Evolutionary conservation across 2,113 vertebrate genomes (phyloP).

Genomic region (Pitta sordida): DNA sequence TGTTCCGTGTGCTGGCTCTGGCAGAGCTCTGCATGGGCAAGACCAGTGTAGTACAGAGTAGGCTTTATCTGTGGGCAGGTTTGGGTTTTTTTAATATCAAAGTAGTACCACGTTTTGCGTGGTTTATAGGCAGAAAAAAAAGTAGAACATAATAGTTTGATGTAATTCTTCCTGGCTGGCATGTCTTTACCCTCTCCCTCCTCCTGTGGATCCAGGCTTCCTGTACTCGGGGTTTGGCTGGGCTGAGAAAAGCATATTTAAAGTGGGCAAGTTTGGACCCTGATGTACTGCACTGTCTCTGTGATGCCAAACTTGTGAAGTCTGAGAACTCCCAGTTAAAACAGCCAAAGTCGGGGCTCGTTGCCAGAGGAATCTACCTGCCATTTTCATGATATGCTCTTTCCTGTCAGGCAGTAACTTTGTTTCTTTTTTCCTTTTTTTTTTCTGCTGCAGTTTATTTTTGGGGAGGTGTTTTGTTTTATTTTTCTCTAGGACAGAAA

Average conservation of each 20-base stretch:
- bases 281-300: neutral
- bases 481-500: neutral
- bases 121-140: neutral
- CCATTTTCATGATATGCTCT: neutral
- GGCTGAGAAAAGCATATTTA: neutral
- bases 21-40: neutral
- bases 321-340: neutral
- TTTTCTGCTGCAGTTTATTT: neutral
- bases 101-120: neutral
- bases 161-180: neutral
- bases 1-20: neutral
- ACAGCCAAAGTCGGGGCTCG: accelerated
- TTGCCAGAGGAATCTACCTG: neutral
- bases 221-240: neutral
- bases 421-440: neutral
- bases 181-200: neutral
- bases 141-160: neutral
- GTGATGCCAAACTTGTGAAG: neutral
- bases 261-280: neutral
- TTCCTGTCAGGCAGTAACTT: neutral
- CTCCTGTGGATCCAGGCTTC: neutral
- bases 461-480: neutral
- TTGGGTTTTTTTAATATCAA: accelerated
- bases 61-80: neutral
- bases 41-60: neutral